These are phyloP conservation scores for Oophaga sylvatica DNA, from an alignment of 2,797 vertebrate genomes.

Conservation along the genomic window DNA sequence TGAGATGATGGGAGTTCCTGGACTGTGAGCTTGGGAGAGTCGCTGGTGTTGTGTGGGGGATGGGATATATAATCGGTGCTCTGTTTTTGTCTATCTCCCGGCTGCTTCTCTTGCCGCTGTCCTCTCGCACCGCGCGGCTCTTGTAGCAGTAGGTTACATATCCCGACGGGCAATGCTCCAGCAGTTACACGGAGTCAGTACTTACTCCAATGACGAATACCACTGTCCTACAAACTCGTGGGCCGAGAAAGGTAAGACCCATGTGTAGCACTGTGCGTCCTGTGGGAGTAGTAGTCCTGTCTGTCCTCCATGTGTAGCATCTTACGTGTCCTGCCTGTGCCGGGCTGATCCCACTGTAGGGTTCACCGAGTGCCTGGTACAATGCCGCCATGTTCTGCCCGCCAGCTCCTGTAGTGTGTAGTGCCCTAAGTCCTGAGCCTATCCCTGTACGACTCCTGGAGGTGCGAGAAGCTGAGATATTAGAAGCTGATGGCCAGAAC, in stretches of 20 bases:
- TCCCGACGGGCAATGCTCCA: constrained; percentile 89
- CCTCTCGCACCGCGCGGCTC: constrained; percentile 65
- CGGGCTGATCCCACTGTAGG: background rate
- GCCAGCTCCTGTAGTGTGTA: background rate
- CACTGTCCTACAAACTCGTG: constrained; percentile 77
- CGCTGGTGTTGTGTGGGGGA: background rate
- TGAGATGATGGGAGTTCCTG: background rate
- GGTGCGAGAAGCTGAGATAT: background rate
- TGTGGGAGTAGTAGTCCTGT: background rate
- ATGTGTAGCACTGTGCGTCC: constrained; percentile 23
- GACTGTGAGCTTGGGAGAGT: background rate
- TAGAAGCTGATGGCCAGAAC: background rate
- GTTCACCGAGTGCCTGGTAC: background rate
- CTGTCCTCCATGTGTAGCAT: background rate
- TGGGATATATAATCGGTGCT: background rate
- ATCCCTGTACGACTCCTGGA: background rate
- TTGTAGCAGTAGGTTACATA: constrained; percentile 77
- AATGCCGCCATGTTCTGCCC: background rate
- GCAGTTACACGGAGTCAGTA: constrained; percentile 86
- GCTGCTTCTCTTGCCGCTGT: constrained; percentile 66
- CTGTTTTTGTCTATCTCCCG: constrained; percentile 56
- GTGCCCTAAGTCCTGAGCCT: background rate
- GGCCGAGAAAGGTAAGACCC: constrained; percentile 84
- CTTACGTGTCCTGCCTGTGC: background rate
- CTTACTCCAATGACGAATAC: constrained; percentile 84